Percentiles rank a stretch among this genome's conserved stretches.
Conservation (phyloP, 2,888 invertebrate species). For the Ditylenchus weischeri region DNA sequence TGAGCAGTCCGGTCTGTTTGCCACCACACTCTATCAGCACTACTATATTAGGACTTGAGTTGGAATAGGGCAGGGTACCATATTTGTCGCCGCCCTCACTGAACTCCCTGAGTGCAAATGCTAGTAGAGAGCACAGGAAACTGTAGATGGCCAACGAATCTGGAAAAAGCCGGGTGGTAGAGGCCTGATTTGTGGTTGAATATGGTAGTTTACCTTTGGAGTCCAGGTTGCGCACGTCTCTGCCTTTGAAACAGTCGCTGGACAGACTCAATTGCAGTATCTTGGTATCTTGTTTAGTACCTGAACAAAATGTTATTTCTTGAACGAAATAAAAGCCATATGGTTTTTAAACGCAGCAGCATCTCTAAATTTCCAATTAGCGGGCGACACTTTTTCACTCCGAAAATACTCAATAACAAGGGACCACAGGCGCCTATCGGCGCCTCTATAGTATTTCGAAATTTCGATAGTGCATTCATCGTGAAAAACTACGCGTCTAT, state of each 20-base stretch:
- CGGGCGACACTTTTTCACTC: too few species aligned
- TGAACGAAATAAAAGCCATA: too few species aligned
- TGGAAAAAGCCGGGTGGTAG: not conserved
- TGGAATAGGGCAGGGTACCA: not conserved
- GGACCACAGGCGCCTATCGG: too few species aligned
- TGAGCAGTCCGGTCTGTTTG: slow-evolving; percentile 1
- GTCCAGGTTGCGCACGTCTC: slow-evolving; percentile 6
- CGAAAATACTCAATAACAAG: too few species aligned
- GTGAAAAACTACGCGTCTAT: too few species aligned
- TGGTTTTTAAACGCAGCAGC: too few species aligned
- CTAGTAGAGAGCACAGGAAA: slow-evolving; percentile 9
- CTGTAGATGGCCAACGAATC: slow-evolving; percentile 10
- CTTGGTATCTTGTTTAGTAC: not conserved
- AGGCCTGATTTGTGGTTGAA: too few species aligned
- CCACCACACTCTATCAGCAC: not conserved
- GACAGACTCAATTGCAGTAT: slow-evolving; percentile 4
- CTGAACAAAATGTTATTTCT: not conserved
- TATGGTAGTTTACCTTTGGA: not conserved
- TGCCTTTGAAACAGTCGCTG: slow-evolving; percentile 8
- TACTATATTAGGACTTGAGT: not conserved
- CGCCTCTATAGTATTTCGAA: too few species aligned
- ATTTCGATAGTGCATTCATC: too few species aligned
- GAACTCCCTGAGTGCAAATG: slow-evolving; percentile 4
- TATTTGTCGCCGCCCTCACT: not conserved
- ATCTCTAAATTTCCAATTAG: too few species aligned